A percentile compares a stretch with the other conserved stretches of the same genome.
Evolutionary conservation across 2,797 vertebrate genomes (phyloP).

Genomic region (Lutjanus campechanus): DNA sequence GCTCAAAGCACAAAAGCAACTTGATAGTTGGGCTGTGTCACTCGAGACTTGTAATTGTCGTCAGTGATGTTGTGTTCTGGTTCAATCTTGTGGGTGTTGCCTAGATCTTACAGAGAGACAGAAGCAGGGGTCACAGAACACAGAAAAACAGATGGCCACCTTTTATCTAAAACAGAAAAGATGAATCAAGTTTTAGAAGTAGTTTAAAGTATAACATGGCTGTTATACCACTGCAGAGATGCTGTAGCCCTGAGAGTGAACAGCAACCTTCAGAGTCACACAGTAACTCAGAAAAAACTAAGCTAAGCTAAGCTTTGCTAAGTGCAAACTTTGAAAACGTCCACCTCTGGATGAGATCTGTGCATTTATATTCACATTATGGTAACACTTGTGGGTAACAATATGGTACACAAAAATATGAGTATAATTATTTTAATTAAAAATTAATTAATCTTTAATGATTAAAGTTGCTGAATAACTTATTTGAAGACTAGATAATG

Average conservation of each 20-base stretch:
- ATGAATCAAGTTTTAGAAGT: constrained; percentile 2
- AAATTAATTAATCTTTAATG: neutral
- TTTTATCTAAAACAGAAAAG: neutral
- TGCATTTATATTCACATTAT: neutral
- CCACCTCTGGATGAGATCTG: neutral
- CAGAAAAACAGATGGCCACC: constrained; percentile 8
- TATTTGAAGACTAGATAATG: neutral
- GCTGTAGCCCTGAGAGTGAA: neutral
- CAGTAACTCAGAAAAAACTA: neutral
- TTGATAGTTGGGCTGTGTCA: neutral
- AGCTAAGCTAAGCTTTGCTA: no score
- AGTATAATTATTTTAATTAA: neutral
- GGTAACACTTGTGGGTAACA: neutral
- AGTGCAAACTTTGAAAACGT: neutral
- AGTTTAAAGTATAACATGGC: neutral
- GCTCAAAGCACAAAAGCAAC: neutral
- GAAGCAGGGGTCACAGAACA: neutral
- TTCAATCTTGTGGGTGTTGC: neutral
- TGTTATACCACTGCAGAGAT: neutral
- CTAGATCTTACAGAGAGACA: neutral
- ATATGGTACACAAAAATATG: neutral
- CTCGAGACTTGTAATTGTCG: neutral
- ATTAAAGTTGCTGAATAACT: neutral
- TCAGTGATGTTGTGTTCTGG: neutral
- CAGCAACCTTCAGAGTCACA: neutral